A percentile compares a stretch with the other conserved stretches of the same genome.
Conservation (phyloP, 2,113 vertebrate species). For the Heterocephalus glaber region DNA sequence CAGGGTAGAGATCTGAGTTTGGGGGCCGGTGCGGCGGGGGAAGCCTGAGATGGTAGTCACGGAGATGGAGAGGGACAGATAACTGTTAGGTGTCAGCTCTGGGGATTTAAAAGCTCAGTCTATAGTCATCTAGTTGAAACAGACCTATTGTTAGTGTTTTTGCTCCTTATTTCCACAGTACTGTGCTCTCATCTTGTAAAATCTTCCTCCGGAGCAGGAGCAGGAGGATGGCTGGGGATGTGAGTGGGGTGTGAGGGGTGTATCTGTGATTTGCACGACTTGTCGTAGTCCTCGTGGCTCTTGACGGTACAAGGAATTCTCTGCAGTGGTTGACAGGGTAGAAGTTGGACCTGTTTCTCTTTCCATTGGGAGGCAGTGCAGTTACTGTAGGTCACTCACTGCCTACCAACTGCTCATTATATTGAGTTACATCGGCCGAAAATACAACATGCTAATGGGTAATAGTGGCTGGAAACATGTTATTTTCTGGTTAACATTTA, state of each 20-base stretch:
- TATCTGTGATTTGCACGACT: not conserved
- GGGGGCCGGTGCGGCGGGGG: not conserved
- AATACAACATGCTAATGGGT: not conserved
- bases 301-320: not conserved
- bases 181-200: not conserved
- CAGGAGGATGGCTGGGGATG: not conserved
- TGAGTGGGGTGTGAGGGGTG: not conserved
- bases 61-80: not conserved
- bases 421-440: no score
- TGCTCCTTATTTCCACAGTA: not conserved
- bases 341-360: not conserved
- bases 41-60: not conserved
- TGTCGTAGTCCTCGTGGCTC: not conserved
- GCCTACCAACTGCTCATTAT: not conserved
- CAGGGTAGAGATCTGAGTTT: not conserved
- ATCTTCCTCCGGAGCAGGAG: not conserved
- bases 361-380: not conserved
- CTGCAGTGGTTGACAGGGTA: not conserved
- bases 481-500: slow-evolving; percentile 53
- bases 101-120: not conserved
- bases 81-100: not conserved
- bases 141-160: not conserved
- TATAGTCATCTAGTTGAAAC: not conserved
- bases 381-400: not conserved
- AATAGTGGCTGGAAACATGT: not conserved